phyloP scores from a whole-genome alignment of 2,797 vertebrate species.

The Ctenochaetus hawaiiensis region DNA sequence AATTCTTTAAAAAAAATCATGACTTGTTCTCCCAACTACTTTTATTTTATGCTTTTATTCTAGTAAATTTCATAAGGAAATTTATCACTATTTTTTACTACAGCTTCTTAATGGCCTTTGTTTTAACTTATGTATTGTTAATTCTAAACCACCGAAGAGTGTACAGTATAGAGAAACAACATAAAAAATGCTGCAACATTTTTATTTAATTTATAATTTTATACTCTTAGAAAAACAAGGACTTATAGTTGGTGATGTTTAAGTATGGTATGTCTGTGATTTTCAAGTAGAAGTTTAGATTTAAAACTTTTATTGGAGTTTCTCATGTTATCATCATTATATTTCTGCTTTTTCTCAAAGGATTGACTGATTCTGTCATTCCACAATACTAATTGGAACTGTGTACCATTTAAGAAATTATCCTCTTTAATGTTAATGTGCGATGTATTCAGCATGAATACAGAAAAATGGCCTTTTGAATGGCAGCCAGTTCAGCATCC shows the following conservation, averaged over 20 bases:
- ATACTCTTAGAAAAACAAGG: neutral
- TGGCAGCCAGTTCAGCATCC: conserved; percentile 9
- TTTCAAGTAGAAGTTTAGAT: conserved; percentile 27
- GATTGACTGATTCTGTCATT: neutral
- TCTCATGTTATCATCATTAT: neutral
- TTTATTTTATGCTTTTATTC: neutral
- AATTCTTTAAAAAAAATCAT: neutral
- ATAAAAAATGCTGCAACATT: neutral
- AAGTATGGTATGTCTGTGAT: neutral
- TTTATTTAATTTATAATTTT: neutral
- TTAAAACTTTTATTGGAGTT: neutral
- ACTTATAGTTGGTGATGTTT: neutral
- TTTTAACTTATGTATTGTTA: neutral
- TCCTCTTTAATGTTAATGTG: conserved; percentile 37
- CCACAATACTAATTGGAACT: conserved; percentile 18
- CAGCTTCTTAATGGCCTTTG: too few species aligned
- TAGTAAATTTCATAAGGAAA: neutral
- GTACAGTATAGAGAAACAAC: neutral
- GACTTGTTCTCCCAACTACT: neutral
- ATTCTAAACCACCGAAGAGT: neutral
- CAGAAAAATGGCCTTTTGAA: conserved; percentile 7
- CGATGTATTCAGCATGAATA: conserved; percentile 12
- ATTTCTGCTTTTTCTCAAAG: conserved; percentile 3
- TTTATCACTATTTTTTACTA: neutral
- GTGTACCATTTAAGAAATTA: conserved; percentile 20